Conservation (phyloP, 2,113 vertebrate genomes). For the Sterrhoptilus dennistouni region DNA sequence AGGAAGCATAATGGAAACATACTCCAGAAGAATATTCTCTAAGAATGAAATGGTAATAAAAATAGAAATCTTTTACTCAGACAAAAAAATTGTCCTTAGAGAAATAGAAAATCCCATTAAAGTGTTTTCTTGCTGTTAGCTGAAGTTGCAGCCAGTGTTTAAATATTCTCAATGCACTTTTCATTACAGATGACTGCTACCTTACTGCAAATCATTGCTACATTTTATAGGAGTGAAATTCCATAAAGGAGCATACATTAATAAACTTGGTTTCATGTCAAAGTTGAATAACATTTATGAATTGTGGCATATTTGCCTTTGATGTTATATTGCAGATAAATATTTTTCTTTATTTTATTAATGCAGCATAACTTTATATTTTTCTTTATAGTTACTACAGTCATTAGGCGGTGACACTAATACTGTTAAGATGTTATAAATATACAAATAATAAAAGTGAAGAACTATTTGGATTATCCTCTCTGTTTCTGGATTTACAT, state of each 20-base stretch:
- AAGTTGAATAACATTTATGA: not conserved
- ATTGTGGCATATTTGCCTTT: not conserved
- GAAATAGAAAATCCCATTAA: not conserved
- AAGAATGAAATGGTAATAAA: not conserved
- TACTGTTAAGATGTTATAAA: not conserved
- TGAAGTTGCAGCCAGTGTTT: not conserved
- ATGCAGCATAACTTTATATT: not conserved
- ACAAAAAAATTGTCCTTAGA: not conserved
- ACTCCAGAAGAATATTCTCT: not conserved
- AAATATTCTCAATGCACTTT: not conserved
- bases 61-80: not conserved
- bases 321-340: not conserved
- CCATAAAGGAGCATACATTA: not conserved
- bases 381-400: not conserved
- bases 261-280: not conserved
- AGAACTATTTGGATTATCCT: not conserved
- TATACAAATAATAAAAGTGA: not conserved
- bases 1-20: not conserved
- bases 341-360: not conserved
- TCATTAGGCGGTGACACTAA: not conserved
- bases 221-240: not conserved
- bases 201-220: not conserved
- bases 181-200: not conserved
- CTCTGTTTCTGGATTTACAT: not conserved
- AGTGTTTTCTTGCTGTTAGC: not conserved